Evolutionary conservation across 2,888 invertebrate genomes (phyloP).

Genomic region (Oligia latruncula): DNA sequence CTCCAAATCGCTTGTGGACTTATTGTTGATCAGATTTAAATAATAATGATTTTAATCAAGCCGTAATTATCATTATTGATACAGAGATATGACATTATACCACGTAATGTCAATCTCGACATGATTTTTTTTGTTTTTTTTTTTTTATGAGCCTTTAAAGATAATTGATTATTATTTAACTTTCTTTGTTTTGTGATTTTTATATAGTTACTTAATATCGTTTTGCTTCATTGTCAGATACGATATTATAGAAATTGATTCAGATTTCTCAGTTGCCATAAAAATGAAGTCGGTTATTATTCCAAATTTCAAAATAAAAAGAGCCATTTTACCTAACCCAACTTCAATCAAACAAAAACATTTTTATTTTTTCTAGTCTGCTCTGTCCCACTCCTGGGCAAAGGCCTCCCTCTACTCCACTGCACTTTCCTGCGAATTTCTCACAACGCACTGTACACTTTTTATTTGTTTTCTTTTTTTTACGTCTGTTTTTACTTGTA

Average conservation of each 20-base stretch:
- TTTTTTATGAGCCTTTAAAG: neutral
- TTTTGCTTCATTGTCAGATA: neutral
- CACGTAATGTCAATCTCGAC: constrained; percentile 22
- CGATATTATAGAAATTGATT: neutral
- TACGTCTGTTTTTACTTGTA: neutral
- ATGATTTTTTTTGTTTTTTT: neutral
- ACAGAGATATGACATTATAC: constrained; percentile 24
- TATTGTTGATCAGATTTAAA: constrained; percentile 48
- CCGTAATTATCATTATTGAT: constrained; percentile 44
- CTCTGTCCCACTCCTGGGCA: neutral
- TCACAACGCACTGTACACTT: neutral
- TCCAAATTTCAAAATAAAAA: neutral
- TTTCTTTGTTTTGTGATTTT: constrained; percentile 11
- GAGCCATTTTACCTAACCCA: neutral
- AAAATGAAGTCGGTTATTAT: neutral
- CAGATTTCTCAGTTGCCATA: neutral
- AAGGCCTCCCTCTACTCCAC: neutral
- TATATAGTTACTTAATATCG: neutral
- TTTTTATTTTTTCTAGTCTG: neutral
- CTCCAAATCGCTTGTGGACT: constrained; percentile 44
- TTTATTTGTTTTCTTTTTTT: neutral
- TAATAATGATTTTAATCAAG: constrained; percentile 44
- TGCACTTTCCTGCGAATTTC: neutral
- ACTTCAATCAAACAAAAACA: neutral
- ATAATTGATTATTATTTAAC: constrained; percentile 1